Percentiles rank a stretch among this genome's conserved stretches.
Evolutionary conservation across 2,113 vertebrate species (phyloP).

Genomic region (Garra rufa): DNA sequence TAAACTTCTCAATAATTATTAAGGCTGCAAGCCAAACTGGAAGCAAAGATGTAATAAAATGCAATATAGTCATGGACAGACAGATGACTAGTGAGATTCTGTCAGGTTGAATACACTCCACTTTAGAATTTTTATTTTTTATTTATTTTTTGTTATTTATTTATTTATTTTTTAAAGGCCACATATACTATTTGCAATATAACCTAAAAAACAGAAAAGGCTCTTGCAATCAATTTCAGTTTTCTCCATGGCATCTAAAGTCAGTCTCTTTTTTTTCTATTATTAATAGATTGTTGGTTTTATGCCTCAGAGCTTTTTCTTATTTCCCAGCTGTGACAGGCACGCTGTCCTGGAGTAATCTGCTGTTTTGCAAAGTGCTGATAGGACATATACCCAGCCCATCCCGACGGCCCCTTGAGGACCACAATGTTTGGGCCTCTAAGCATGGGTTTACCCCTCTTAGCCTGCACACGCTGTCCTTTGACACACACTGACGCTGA

Average conservation of each 20-base stretch:
- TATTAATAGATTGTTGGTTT: slow-evolving; percentile 73
- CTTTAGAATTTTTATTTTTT: background rate
- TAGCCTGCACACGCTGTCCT: slow-evolving; percentile 63
- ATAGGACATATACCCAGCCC: slow-evolving; percentile 64
- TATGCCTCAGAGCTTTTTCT: slow-evolving; percentile 73
- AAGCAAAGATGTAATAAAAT: background rate
- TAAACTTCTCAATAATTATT: background rate
- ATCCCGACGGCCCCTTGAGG: slow-evolving; percentile 27
- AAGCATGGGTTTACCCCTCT: slow-evolving; percentile 52
- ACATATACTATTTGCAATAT: slow-evolving; percentile 1
- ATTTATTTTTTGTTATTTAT: no score
- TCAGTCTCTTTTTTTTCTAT: slow-evolving; percentile 58
- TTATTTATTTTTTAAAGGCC: background rate
- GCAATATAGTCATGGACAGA: background rate
- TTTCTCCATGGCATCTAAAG: slow-evolving; percentile 69
- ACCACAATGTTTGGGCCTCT: slow-evolving; percentile 43
- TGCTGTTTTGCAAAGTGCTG: slow-evolving; percentile 62
- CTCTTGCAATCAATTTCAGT: slow-evolving; percentile 65
- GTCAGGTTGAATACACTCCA: background rate
- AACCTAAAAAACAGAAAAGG: slow-evolving; percentile 31
- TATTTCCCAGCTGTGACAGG: slow-evolving; percentile 72
- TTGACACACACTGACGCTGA: slow-evolving; percentile 55
- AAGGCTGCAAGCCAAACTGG: background rate
- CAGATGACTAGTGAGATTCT: background rate
- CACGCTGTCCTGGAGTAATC: slow-evolving; percentile 44